Conservation (phyloP, 2,113 vertebrate species). For the Nannospalax galili region DNA sequence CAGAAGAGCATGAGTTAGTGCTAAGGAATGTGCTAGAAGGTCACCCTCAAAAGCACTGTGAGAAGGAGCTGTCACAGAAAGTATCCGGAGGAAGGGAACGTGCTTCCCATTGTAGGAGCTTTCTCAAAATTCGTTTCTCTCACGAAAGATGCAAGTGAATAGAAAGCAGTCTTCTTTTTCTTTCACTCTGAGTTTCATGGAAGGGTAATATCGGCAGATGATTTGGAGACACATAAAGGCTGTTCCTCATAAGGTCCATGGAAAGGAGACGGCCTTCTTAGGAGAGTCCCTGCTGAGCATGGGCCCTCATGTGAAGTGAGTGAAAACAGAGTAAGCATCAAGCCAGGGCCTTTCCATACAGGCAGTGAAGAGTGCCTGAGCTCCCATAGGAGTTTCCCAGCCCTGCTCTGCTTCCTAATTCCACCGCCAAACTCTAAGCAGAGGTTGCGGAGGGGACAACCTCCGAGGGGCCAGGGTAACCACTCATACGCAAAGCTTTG, state of each 20-base stretch:
- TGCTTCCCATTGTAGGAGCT: constrained; percentile 3
- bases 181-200: constrained; percentile 57
- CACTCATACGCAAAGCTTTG: neutral
- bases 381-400: accelerated
- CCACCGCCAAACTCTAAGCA: neutral
- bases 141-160: constrained; percentile 59
- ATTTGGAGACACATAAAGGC: constrained; percentile 55
- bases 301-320: neutral
- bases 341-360: neutral
- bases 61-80: constrained; percentile 24
- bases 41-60: constrained; percentile 24
- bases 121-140: constrained; percentile 72
- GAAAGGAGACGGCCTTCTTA: neutral
- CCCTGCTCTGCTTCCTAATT: neutral
- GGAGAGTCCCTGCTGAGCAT: neutral
- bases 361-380: neutral
- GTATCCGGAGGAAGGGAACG: neutral
- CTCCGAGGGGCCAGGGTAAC: accelerated
- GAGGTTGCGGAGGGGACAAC: neutral
- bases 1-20: neutral
- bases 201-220: constrained; percentile 59
- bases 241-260: neutral
- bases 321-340: neutral
- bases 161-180: constrained; percentile 62
- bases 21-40: neutral